A percentile compares a stretch with the other conserved stretches of the same genome.
Conservation (phyloP, 2,888 invertebrate species). For the Agriopis leucophaearia region DNA sequence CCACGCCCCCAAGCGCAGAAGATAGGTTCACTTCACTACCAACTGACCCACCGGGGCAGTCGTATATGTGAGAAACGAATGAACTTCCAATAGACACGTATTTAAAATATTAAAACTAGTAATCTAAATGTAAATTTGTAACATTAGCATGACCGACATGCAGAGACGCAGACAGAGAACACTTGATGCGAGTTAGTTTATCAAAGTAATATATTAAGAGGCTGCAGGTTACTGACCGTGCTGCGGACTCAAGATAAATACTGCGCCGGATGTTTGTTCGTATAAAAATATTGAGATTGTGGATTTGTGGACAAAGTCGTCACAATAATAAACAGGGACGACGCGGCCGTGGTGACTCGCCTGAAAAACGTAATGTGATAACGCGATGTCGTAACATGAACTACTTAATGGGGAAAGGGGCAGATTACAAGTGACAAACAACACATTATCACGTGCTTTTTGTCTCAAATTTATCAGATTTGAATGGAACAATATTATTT, state of each 20-base stretch:
- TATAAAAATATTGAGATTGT: slow-evolving; percentile 46
- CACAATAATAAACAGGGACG: slow-evolving; percentile 43
- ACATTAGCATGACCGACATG: slow-evolving; percentile 29
- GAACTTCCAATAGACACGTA: slow-evolving; percentile 22
- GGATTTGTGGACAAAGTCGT: slow-evolving; percentile 27
- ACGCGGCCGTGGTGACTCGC: slow-evolving; percentile 25
- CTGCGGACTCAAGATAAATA: slow-evolving; percentile 50
- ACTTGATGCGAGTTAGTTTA: slow-evolving; percentile 45
- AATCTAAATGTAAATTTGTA: slow-evolving; percentile 41
- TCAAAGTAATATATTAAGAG: slow-evolving; percentile 52
- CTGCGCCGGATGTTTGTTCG: slow-evolving; percentile 52
- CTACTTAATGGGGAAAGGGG: slow-evolving; percentile 40
- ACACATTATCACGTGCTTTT: slow-evolving; percentile 26
- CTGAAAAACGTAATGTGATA: slow-evolving; percentile 43
- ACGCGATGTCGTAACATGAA: slow-evolving; percentile 46
- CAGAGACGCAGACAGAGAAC: slow-evolving; percentile 45
- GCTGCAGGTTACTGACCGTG: slow-evolving; percentile 58
- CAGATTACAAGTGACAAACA: slow-evolving; percentile 33
- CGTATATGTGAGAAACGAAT: slow-evolving; percentile 14
- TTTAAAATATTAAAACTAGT: slow-evolving; percentile 29
- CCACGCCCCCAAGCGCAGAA: too few relatives aligned
- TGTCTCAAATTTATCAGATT: slow-evolving; percentile 10
- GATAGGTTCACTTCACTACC: too few relatives aligned
- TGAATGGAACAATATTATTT: slow-evolving; percentile 4
- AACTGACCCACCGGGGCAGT: too few relatives aligned